Conservation (phyloP, 1,140 invertebrate genomes). For the Hycleus cichorii region DNA sequence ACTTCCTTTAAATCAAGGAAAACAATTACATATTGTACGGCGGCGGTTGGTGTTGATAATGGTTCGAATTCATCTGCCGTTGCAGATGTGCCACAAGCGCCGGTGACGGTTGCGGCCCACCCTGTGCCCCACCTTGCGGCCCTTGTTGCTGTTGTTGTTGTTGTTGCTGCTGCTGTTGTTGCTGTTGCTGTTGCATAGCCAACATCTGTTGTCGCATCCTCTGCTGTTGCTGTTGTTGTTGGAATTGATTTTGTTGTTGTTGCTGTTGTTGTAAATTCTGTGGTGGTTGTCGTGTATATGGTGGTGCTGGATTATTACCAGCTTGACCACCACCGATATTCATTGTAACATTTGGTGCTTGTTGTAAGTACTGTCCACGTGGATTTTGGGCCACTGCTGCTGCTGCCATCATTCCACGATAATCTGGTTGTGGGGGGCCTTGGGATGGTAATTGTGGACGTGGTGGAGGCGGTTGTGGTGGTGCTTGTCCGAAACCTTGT, state of each 20-base stretch:
- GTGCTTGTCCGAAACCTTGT: slow-evolving; percentile 24
- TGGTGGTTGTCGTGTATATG: slow-evolving; percentile 34
- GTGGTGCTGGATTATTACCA: slow-evolving; percentile 36
- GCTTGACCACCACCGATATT: slow-evolving; percentile 33
- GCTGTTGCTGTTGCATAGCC: slow-evolving; percentile 34
- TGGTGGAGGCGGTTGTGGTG: slow-evolving; percentile 31
- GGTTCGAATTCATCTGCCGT: slow-evolving; percentile 37
- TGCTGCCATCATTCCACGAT: slow-evolving; percentile 18
- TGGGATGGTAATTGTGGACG: neutral
- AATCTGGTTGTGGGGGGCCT: slow-evolving; percentile 33
- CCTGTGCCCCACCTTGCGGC: slow-evolving; percentile 30
- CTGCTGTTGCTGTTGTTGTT: slow-evolving; percentile 23
- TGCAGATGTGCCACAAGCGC: slow-evolving; percentile 36
- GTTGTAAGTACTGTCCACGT: slow-evolving; percentile 36
- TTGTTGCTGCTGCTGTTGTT: slow-evolving; percentile 31
- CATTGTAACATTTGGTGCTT: slow-evolving; percentile 41
- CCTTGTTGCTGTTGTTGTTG: slow-evolving; percentile 30
- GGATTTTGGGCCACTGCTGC: slow-evolving; percentile 29
- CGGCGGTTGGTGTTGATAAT: slow-evolving; percentile 38
- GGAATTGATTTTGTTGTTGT: slow-evolving; percentile 30
- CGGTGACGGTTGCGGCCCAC: slow-evolving; percentile 28
- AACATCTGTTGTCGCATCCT: slow-evolving; percentile 30
- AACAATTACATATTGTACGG: slow-evolving; percentile 33
- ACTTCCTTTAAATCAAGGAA: neutral
- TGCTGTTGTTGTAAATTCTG: slow-evolving; percentile 34